These are phyloP conservation scores for Toxotes chatareus DNA, from an alignment of 2,113 vertebrate genomes.

Conservation along the genomic window DNA sequence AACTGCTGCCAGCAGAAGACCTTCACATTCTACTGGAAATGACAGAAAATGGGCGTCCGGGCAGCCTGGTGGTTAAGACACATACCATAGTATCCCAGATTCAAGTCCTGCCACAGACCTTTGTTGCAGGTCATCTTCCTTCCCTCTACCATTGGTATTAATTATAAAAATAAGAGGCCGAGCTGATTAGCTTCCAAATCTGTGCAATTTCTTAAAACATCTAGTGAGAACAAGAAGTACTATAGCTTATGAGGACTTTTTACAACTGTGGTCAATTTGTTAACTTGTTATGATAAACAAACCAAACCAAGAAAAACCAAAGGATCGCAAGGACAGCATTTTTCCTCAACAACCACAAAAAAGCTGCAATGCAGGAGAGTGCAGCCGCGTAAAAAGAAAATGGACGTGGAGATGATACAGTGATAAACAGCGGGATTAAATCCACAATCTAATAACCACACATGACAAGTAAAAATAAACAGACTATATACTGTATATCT, in stretches of 20 bases:
- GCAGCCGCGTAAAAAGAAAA: background rate
- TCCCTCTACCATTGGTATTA: background rate
- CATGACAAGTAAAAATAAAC: background rate
- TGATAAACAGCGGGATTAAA: constrained; percentile 9
- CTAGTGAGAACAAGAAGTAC: background rate
- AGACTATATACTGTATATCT: background rate
- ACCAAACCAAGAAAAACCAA: background rate
- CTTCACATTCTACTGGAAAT: background rate
- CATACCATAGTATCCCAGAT: background rate
- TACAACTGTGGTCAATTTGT: background rate
- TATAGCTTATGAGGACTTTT: background rate
- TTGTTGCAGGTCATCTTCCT: background rate
- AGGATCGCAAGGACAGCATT: background rate
- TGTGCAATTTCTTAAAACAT: constrained; percentile 24
- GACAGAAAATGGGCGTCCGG: constrained; percentile 3
- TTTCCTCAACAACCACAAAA: background rate
- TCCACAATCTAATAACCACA: background rate
- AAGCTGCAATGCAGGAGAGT: background rate
- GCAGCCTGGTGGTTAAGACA: background rate
- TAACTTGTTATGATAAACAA: background rate
- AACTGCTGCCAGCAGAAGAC: constrained; percentile 1
- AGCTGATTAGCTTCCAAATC: constrained; percentile 8
- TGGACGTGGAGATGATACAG: constrained; percentile 20
- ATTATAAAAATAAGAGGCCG: background rate
- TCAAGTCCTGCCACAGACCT: background rate